Evolutionary conservation across 2,888 invertebrate genomes (phyloP), one percentile per base, ranked within the genome.

Genomic region (Rambutsinella grinnellia): DNA sequence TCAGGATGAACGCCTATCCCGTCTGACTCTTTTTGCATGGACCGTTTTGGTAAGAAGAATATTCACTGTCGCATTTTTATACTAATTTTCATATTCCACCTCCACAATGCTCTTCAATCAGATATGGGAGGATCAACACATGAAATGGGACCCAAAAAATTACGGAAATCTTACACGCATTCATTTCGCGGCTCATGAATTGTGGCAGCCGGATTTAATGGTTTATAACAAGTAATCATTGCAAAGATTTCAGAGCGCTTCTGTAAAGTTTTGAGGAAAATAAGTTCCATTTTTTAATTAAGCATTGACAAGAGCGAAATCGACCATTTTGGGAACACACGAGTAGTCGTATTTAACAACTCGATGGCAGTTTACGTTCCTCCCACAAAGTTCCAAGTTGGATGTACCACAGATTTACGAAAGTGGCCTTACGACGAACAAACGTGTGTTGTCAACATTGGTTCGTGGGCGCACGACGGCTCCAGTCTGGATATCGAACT

Each of bases 361-460:
- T 92, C 92, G 0, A 85, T 84, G 10, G 88, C 92, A 0, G 79
- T 90, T 2, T 92, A 92, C 92, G 90, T 91, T 10, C 92, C 92
- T 5, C 91, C 93, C 3, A 89, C 91, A 0, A 91, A 92, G 78
- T 91, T 93, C 76, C 88, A 91, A 1, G 88, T 90, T 36, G 79
- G 78, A 0, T 84, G 82, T 57, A 21, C 58, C 26, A 79, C 77
- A 23, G 90, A 94, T 85, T 88, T 94, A 63, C 87, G 88, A 13
- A 87, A 89, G 77, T 95, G 94, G 94, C 95, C 95, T 0, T 90
- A 89, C 62, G 95, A 95, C 86, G 86, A 87, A 3, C 94, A 95
- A 85, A 86, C 85, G 0, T 93, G 93, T 83, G 84, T 85, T 46
- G 87, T 94, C 77, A 89, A 89, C 84, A 90, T 95, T 77, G 93